Conservation (phyloP, 2,888 invertebrate genomes). For the Yponomeuta sedellus region DNA sequence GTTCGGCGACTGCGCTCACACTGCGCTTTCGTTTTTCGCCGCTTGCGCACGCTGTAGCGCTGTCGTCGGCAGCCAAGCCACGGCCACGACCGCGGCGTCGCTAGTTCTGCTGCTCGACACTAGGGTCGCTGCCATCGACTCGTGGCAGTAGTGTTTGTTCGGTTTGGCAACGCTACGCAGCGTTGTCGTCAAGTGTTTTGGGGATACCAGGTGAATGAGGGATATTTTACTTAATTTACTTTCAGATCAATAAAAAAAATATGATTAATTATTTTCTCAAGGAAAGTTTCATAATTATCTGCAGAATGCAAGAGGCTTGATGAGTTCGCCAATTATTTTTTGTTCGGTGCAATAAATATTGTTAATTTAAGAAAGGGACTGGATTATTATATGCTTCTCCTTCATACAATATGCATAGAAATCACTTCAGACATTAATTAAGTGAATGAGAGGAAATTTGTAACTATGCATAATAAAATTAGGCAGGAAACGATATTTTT, state of each 20-base stretch:
- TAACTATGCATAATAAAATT: no score
- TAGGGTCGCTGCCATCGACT: slow-evolving; percentile 36
- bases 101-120: slow-evolving; percentile 43
- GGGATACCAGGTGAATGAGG: not conserved
- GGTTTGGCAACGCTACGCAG: slow-evolving; percentile 14
- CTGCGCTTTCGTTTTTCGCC: slow-evolving; percentile 27
- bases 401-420: no score
- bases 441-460: no score
- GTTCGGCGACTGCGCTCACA: slow-evolving; percentile 40
- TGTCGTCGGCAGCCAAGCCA: slow-evolving; percentile 27
- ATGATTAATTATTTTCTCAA: not conserved
- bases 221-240: not conserved
- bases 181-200: slow-evolving; percentile 10
- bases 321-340: no score
- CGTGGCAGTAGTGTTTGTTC: slow-evolving; percentile 8
- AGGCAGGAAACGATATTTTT: no score
- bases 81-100: slow-evolving; percentile 35
- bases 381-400: no score
- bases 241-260: no score
- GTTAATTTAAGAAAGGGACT: no score
- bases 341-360: no score
- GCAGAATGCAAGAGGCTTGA: no score
- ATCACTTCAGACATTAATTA: no score
- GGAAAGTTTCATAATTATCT: no score
- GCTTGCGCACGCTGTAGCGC: slow-evolving; percentile 28